Conservation (phyloP, 2,113 vertebrate genomes). For the Chionomys nivalis region DNA sequence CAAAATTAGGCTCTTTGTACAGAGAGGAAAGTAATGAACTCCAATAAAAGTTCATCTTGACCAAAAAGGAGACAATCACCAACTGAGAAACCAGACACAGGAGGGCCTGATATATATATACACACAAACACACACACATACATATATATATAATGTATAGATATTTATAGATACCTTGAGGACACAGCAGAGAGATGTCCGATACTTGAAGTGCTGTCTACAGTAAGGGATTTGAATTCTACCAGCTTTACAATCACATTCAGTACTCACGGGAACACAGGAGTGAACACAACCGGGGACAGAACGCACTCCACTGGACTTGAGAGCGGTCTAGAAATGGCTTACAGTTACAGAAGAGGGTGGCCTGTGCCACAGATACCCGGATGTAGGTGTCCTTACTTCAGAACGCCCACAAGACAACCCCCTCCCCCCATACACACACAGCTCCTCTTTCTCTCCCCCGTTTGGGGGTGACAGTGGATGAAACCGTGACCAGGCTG, state of each 20-base stretch:
- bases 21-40: constrained; percentile 73
- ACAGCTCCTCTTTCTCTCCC: neutral
- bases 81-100: constrained; percentile 75
- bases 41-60: constrained; percentile 78
- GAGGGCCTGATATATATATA: constrained; percentile 63
- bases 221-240: constrained; percentile 79
- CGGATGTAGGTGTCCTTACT: neutral
- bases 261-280: constrained; percentile 78
- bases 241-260: constrained; percentile 83
- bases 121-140: constrained; percentile 76
- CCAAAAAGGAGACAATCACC: constrained; percentile 76
- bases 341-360: constrained; percentile 51
- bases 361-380: neutral
- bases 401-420: neutral
- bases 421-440: neutral
- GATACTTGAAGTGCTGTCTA: constrained; percentile 80
- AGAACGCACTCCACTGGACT: constrained; percentile 55
- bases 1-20: constrained; percentile 79
- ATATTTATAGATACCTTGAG: constrained; percentile 86
- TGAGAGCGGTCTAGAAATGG: constrained; percentile 61
- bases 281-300: constrained; percentile 70
- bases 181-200: constrained; percentile 80
- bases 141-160: constrained; percentile 83
- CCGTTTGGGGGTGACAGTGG: neutral
- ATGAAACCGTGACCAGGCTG: neutral